Evolutionary conservation across 2,113 vertebrate genomes (phyloP).

Genomic region (Empidonax traillii): DNA sequence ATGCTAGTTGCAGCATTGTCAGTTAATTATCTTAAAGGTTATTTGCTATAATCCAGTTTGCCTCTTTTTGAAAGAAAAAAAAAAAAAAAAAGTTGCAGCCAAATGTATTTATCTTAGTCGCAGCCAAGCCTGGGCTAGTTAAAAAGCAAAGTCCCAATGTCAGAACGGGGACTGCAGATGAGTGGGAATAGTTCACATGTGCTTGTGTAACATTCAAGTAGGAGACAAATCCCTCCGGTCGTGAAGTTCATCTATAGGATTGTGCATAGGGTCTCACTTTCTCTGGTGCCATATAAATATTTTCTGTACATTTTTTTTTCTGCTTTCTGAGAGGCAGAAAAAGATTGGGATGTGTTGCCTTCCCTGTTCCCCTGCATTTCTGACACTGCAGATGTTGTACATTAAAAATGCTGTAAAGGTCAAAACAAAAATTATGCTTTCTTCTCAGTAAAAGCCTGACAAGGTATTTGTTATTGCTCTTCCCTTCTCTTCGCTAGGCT

Average conservation of each 20-base stretch:
- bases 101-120: slow-evolving; percentile 65
- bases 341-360: not conserved
- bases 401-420: not conserved
- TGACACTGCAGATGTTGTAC: not conserved
- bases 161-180: not conserved
- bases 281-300: not conserved
- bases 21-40: slow-evolving; percentile 88
- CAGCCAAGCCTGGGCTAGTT: slow-evolving; percentile 33
- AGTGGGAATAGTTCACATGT: not conserved
- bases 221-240: not conserved
- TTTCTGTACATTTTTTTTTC: not conserved
- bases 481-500: not conserved
- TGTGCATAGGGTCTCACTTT: not conserved
- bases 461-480: not conserved
- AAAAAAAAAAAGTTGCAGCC: slow-evolving; percentile 57
- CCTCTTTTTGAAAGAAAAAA: slow-evolving; percentile 72
- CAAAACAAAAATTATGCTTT: not conserved
- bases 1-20: slow-evolving; percentile 84
- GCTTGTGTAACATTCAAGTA: not conserved
- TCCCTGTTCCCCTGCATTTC: not conserved
- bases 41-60: slow-evolving; percentile 82
- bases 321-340: not conserved
- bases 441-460: not conserved
- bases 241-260: not conserved
- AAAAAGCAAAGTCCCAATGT: slow-evolving; percentile 24